Evolutionary conservation across 2,797 vertebrate species (phyloP).

Genomic region (Xiphorhynchus erythropygius): DNA sequence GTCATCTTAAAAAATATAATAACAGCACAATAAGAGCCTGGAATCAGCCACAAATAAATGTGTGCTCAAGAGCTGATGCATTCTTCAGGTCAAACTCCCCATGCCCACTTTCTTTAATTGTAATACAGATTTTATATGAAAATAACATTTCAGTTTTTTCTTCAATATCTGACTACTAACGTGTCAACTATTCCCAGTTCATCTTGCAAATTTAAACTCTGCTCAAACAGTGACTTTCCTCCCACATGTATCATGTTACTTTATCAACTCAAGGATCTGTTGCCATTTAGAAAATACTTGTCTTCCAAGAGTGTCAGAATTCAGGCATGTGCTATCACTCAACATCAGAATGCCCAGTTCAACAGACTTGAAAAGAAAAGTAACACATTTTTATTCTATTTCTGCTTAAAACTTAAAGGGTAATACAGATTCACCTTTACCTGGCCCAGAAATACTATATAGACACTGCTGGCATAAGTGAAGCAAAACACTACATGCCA

Average conservation of each 20-base stretch:
- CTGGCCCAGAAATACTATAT: accelerated
- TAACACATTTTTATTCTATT: neutral
- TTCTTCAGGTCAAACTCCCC: neutral
- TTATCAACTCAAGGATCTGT: neutral
- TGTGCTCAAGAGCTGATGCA: neutral
- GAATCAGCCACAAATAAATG: neutral
- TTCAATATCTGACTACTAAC: accelerated
- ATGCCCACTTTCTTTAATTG: neutral
- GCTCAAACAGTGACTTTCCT: neutral
- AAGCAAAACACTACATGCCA: accelerated
- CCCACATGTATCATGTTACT: neutral
- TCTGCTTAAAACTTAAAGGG: neutral
- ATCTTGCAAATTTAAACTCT: neutral
- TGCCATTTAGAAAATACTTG: neutral
- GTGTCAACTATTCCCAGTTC: neutral
- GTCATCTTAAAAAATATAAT: neutral
- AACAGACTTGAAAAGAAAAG: accelerated
- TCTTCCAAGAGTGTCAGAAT: neutral
- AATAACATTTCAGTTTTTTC: neutral
- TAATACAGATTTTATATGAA: neutral
- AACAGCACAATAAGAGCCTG: neutral
- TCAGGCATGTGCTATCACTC: neutral
- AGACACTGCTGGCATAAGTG: accelerated
- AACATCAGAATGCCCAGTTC: neutral
- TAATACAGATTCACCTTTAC: neutral